Conservation (phyloP, 2,888 invertebrate species). For the Julus scanicus region DNA sequence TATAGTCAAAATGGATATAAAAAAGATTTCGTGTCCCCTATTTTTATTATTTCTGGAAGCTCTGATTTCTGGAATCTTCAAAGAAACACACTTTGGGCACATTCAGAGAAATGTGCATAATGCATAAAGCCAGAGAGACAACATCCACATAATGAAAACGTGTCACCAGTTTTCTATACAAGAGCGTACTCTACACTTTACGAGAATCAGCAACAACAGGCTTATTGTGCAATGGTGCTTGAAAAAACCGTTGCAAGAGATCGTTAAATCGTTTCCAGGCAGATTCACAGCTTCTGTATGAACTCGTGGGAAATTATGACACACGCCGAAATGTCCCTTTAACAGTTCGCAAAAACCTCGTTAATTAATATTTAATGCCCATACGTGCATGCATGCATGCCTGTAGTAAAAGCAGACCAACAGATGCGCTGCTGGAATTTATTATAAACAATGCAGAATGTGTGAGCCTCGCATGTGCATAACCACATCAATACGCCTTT, state of each 20-base stretch:
- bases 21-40: no score
- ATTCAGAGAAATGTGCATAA: no score
- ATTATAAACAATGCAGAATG: not conserved
- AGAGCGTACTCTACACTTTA: no score
- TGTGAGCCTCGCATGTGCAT: not conserved
- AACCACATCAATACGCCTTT: not conserved
- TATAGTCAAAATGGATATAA: no score
- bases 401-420: not conserved
- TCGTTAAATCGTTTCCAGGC: not conserved
- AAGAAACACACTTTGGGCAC: no score
- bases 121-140: no score
- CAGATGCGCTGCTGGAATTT: not conserved
- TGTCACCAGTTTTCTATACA: not conserved
- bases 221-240: no score
- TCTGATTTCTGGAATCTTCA: no score
- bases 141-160: not conserved
- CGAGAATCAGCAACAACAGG: not conserved
- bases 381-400: not conserved
- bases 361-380: constrained; percentile 8
- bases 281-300: not conserved
- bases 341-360: not conserved
- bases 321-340: not conserved
- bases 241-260: not conserved
- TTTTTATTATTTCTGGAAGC: no score
- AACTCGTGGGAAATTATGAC: not conserved